Evolutionary conservation across 2,888 invertebrate species (phyloP).

Genomic region (Cheilosia impressa): DNA sequence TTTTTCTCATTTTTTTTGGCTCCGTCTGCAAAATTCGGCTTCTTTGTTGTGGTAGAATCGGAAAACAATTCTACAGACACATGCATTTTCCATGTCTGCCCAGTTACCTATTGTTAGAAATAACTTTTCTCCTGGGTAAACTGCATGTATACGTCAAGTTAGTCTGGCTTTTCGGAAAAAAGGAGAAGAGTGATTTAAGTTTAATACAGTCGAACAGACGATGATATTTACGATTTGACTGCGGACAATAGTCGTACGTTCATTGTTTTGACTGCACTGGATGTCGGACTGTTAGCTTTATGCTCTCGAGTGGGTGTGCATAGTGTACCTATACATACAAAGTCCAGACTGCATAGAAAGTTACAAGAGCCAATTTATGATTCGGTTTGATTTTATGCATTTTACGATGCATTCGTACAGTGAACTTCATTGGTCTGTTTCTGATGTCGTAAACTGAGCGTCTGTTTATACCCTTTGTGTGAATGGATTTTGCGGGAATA

Average conservation of each 20-base stretch:
- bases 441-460: conserved; percentile 7
- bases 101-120: conserved; percentile 38
- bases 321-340: not conserved
- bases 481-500: not conserved
- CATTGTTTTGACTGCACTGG: conserved; percentile 41
- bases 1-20: not conserved
- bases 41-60: conserved; percentile 17
- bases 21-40: not conserved
- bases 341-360: conserved; percentile 23
- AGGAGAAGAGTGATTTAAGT: conserved; percentile 2
- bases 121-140: conserved; percentile 16
- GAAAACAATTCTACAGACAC: conserved; percentile 22
- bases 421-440: conserved; percentile 17
- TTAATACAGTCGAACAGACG: conserved; percentile 35
- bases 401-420: conserved; percentile 10
- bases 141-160: conserved; percentile 7
- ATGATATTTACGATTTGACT: conserved; percentile 28
- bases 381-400: conserved; percentile 42
- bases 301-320: not conserved
- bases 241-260: conserved; percentile 17
- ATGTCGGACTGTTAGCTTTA: conserved; percentile 1
- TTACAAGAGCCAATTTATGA: conserved; percentile 23
- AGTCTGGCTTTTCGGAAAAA: conserved; percentile 3
- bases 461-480: not conserved
- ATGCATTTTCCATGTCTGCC: conserved; percentile 13